Conservation (phyloP, 1,140 invertebrate species). For the Papilio xuthus region DNA sequence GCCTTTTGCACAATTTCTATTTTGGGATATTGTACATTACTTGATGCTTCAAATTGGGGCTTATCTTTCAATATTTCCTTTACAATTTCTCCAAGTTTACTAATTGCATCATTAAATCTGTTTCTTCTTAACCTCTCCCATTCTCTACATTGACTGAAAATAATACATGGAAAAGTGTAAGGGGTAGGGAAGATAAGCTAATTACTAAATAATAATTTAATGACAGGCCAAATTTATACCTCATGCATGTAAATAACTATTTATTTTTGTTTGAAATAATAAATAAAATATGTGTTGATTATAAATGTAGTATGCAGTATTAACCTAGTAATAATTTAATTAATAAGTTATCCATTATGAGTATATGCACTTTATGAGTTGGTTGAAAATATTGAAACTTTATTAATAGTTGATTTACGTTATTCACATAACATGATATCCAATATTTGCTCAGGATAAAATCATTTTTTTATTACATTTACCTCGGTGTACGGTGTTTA, state of each 20-base stretch:
- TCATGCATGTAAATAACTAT: background rate
- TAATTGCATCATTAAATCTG: slow-evolving; percentile 75
- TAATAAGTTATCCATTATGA: background rate
- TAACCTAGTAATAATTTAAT: background rate
- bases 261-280: too few relatives aligned
- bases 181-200: too few relatives aligned
- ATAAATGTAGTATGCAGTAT: too few relatives aligned
- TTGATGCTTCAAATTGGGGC: slow-evolving; percentile 48
- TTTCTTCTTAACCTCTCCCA: slow-evolving; percentile 72
- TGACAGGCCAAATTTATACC: too few relatives aligned
- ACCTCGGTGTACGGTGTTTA: slow-evolving; percentile 64
- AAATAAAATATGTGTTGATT: too few relatives aligned
- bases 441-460: background rate
- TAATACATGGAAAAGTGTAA: background rate
- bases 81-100: slow-evolving; percentile 68
- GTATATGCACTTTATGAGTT: background rate
- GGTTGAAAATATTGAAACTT: background rate
- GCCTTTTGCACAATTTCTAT: slow-evolving; percentile 76
- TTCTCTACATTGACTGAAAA: slow-evolving; percentile 68
- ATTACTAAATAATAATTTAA: too few relatives aligned
- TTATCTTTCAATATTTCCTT: slow-evolving; percentile 66
- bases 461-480: slow-evolving; percentile 32
- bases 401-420: background rate
- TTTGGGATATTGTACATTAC: slow-evolving; percentile 71
- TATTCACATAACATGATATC: background rate